Percentiles rank a stretch among this genome's conserved stretches.
phyloP scores from a whole-genome alignment of 2,797 vertebrate genomes.

The Pseudochirops corinnae region DNA sequence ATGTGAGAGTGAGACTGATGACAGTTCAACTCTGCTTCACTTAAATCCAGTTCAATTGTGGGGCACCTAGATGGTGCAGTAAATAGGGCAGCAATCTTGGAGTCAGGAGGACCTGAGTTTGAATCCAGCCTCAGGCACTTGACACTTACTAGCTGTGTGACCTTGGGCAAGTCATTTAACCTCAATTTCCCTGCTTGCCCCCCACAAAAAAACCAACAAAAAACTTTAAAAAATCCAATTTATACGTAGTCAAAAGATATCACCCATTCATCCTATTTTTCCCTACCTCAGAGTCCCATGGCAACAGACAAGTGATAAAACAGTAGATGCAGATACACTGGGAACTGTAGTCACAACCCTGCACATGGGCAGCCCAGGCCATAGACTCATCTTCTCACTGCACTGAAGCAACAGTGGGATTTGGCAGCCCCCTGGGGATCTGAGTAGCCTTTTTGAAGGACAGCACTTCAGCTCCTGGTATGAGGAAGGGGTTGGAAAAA shows the following conservation, averaged over 20 bases:
- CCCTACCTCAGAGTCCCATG: no score
- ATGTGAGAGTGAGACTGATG: neutral
- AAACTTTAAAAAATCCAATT: neutral
- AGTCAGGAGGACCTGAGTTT: no score
- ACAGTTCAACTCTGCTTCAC: neutral
- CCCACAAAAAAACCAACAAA: no score
- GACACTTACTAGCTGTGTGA: no score
- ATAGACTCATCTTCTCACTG: neutral
- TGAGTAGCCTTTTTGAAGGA: neutral
- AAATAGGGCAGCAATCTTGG: no score
- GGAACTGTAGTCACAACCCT: neutral
- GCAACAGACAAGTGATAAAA: neutral
- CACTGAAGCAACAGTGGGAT: neutral
- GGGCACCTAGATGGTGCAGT: no score
- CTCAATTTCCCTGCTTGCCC: no score
- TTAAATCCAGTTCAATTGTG: neutral
- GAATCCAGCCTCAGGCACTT: no score
- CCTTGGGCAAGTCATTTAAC: no score
- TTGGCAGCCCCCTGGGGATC: no score
- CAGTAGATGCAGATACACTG: neutral
- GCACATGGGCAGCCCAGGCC: neutral
- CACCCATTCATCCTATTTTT: no score
- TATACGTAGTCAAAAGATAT: neutral
- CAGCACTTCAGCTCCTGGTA: neutral
- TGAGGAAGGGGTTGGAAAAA: neutral